Conservation (phyloP, 2,797 vertebrate species). For the Gephyroberyx darwinii region DNA sequence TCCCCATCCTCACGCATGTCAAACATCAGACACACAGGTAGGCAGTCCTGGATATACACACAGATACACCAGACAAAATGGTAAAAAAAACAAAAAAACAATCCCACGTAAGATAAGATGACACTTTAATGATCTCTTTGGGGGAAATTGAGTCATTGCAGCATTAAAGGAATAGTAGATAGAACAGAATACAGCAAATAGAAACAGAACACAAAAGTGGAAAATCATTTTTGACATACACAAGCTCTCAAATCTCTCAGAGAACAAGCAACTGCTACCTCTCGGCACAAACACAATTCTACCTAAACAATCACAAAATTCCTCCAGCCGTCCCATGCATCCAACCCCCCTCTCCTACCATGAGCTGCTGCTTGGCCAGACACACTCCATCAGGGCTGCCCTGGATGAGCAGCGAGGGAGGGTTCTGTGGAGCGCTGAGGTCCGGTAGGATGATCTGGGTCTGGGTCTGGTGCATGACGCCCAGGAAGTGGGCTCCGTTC, state of each 20-base stretch:
- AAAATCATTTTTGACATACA: neutral
- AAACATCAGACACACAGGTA: slow-evolving; percentile 87
- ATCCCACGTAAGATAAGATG: neutral
- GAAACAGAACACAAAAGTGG: neutral
- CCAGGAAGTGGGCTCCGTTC: slow-evolving; percentile 84
- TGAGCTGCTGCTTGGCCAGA: slow-evolving; percentile 83
- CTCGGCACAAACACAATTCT: neutral
- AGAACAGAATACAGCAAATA: neutral
- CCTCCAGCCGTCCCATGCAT: neutral
- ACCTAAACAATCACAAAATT: neutral
- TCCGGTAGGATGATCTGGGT: slow-evolving; percentile 86
- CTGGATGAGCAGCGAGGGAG: slow-evolving; percentile 82
- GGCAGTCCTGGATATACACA: slow-evolving; percentile 76
- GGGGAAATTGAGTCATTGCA: neutral
- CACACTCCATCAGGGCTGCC: slow-evolving; percentile 83
- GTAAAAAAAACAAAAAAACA: slow-evolving; percentile 21
- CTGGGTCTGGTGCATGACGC: slow-evolving; percentile 86
- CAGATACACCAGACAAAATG: slow-evolving; percentile 19
- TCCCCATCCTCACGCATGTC: slow-evolving; percentile 84
- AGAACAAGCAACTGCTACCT: neutral
- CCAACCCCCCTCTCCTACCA: slow-evolving; percentile 64
- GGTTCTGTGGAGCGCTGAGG: slow-evolving; percentile 80
- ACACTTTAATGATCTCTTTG: neutral
- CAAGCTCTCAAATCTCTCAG: neutral
- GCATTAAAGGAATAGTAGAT: neutral